Percentiles rank a stretch among this genome's conserved stretches.
These are phyloP conservation scores for Tringa solitaria DNA, from an alignment of 2,113 vertebrate genomes.

Conservation along the genomic window DNA sequence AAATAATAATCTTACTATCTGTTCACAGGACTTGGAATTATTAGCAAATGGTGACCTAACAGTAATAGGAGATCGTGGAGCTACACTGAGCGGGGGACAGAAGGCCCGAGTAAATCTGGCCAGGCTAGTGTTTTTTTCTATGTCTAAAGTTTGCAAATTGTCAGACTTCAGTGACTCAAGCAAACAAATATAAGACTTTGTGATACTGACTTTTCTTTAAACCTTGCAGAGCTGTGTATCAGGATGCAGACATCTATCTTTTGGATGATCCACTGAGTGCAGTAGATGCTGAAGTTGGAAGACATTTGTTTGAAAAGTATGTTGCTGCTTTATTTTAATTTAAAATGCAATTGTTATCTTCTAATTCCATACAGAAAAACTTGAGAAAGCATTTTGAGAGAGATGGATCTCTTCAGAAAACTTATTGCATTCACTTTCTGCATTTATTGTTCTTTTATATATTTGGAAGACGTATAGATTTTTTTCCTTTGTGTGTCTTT, in stretches of 20 bases:
- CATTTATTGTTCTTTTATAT: background rate
- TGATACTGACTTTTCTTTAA: background rate
- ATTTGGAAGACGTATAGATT: background rate
- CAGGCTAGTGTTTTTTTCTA: constrained; percentile 65
- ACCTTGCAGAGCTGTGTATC: constrained; percentile 87
- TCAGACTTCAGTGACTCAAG: background rate
- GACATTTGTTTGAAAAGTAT: constrained; percentile 92
- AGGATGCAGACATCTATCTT: constrained; percentile 94
- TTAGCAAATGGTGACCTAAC: constrained; percentile 88
- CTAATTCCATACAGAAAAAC: background rate
- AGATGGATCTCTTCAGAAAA: background rate
- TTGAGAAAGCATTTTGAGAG: background rate
- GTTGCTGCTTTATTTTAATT: constrained; percentile 21
- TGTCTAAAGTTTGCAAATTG: background rate
- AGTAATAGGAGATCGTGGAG: constrained; percentile 89
- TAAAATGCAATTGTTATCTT: background rate
- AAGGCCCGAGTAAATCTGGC: constrained; percentile 93
- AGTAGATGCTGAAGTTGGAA: constrained; percentile 92
- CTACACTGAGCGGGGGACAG: constrained; percentile 93
- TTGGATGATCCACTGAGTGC: constrained; percentile 95
- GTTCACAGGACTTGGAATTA: constrained; percentile 85
- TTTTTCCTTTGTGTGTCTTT: background rate
- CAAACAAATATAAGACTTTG: background rate
- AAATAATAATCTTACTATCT: background rate
- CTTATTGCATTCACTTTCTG: background rate